Base-by-base conservation (phyloP, 2,888 invertebrate species). In the Baronia brevicornis region DNA sequence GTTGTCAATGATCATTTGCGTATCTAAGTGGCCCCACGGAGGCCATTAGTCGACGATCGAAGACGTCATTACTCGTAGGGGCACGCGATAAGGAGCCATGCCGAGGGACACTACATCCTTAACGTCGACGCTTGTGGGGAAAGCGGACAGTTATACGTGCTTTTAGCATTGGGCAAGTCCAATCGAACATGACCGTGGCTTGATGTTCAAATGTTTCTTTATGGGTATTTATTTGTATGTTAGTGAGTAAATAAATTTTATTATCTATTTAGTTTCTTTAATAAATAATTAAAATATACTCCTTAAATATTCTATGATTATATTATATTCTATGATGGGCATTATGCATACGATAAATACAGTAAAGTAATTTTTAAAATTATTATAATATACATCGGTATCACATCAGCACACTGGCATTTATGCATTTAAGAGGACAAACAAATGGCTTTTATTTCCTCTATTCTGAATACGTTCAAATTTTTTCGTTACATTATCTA, bases 11-110 rank as follows among this genome's bases (percentile, higher is more conserved):
- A 74, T 80, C 82, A 80, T 84, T 84, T 84, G 80, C 82, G 78
- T 84, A 82, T 82, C 82, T 80, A 78, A 82, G 80, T 78, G 78
- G 72, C 63, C 67, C 69, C 72, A 67, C 64, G 66, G 70, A 71
- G 70, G 73, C 80, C 80, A 84, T 84, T 84, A 84, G 75, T 68
- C 63, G 57, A 56, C 78, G 77, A 80, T 80, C 79, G 79, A 69
- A 73, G 75, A 65, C 69, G 70, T 75, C 80, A 72, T 82, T 84
- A 82, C 75, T 74, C 67, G 75, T 64, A 68, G 72, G 60, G 66
- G 63, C 55, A 56, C 55, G 64, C 77, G 80, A 82, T 78, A 82
- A 79, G 77, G 70, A 65, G 60, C 44, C 52, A 46, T 43, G 44
- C 34, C 44, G 51, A 33, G 35, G 29, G 36, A 54, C 63, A 59